Evolutionary conservation across 1,140 invertebrate species (phyloP), one percentile per base, ranked within the genome.

Genomic region (Tribolium madens): DNA sequence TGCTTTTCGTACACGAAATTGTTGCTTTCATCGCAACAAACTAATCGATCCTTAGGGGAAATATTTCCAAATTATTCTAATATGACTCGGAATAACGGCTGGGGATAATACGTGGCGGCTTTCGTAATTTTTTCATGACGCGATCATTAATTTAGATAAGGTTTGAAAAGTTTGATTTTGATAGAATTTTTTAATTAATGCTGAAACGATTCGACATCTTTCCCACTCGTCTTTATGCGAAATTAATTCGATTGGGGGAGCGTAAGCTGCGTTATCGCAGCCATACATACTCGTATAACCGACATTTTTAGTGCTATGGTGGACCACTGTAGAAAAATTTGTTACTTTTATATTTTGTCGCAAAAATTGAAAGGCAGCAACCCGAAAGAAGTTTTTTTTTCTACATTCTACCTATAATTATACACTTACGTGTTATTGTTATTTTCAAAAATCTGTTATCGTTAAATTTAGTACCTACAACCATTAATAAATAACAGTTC

Each of bases 1-100:
- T 64, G 57, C 57, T 9, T 33, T 64, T 64, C 57, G 57, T 64
- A 64, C 26, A 33, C 26, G 57, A 64, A 64, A 64, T 64, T 64
- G 57, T 64, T 64, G 57, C 57, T 64, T 64, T 64, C 57, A 64
- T 64, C 57, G 57, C 21, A 12, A 50, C 48, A 50, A 10, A 42
- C 48, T 50, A 50, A 50, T 26, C 52, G 52, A 57, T 26, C 52
- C 52, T 7, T 14, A 10, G 17, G 52, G 52, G 52, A 57, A 57
- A 57, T 17, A 18, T 21, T 21, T n/a, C 52, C 52, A 18, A 57
- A 57, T 57, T 57, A 57, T 33, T 64, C 13, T 33, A 13, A 64
- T 64, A 64, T 60, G 53, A 60, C 18, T 10, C 17, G 53, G 53
- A 60, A 60, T 60, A 26, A 60, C 18, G 18, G n/a, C 5, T 10